Percentiles rank a stretch among this genome's conserved stretches.
Conservation (phyloP, 2,888 invertebrate species). For the Elegia similella region DNA sequence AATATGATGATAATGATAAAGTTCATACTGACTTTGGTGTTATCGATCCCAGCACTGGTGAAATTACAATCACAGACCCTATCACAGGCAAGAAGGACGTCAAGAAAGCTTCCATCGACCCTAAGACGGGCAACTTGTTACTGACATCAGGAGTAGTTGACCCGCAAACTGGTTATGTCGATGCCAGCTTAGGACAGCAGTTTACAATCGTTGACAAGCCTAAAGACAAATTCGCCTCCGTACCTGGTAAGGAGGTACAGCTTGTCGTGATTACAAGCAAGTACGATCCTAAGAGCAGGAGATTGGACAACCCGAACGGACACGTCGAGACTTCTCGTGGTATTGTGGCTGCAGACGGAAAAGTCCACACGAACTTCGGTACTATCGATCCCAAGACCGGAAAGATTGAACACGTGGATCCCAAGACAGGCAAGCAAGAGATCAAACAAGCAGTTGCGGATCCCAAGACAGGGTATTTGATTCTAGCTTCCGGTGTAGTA, state of each 20-base stretch:
- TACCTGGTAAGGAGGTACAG: conserved; percentile 74
- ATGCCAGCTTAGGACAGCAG: conserved; percentile 80
- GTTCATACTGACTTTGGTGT: conserved; percentile 82
- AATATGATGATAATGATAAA: conserved; percentile 70
- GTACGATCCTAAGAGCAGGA: conserved; percentile 79
- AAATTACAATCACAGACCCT: conserved; percentile 81
- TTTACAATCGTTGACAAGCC: conserved; percentile 69
- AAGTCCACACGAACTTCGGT: conserved; percentile 77
- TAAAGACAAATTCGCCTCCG: conserved; percentile 60
- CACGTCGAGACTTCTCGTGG: conserved; percentile 75
- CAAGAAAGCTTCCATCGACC: conserved; percentile 83
- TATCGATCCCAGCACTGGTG: conserved; percentile 81
- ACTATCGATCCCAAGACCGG: conserved; percentile 81
- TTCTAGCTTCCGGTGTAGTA: conserved; percentile 77
- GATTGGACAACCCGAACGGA: conserved; percentile 78
- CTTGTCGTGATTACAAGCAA: conserved; percentile 79
- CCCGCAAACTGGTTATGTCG: conserved; percentile 79
- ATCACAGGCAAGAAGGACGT: conserved; percentile 83
- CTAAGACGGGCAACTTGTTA: conserved; percentile 83
- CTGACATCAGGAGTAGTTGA: conserved; percentile 80
- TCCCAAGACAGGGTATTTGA: conserved; percentile 78
- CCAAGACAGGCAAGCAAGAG: conserved; percentile 79
- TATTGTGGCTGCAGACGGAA: conserved; percentile 58
- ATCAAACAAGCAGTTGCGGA: conserved; percentile 81
- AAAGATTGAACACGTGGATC: conserved; percentile 77